Evolutionary conservation across 2,888 invertebrate species (phyloP).

Genomic region (Phortica magna): DNA sequence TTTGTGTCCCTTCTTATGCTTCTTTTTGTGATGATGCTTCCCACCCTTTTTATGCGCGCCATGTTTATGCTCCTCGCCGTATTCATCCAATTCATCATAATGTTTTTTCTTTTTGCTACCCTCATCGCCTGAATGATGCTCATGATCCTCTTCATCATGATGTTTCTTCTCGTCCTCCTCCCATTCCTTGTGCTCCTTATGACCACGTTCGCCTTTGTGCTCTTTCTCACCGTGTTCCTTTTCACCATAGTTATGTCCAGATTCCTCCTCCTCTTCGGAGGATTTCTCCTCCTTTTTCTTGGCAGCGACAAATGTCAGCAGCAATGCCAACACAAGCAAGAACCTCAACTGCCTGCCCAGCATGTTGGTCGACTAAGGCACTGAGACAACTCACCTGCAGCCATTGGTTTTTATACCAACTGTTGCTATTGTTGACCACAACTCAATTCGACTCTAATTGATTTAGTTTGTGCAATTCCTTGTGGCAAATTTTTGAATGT

Average conservation of each 20-base stretch:
- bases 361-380: constrained; percentile 42
- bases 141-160: constrained; percentile 88
- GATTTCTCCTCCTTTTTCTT: constrained; percentile 73
- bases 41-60: constrained; percentile 89
- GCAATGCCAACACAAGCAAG: constrained; percentile 65
- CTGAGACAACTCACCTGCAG: background rate
- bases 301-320: constrained; percentile 62
- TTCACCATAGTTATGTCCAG: constrained; percentile 71
- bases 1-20: constrained; percentile 91
- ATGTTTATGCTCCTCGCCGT: constrained; percentile 87
- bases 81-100: constrained; percentile 86
- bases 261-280: constrained; percentile 75
- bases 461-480: background rate
- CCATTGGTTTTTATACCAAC: constrained; percentile 55
- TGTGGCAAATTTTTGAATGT: background rate
- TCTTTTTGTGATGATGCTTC: constrained; percentile 89
- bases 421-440: constrained; percentile 7
- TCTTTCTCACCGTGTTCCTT: constrained; percentile 79
- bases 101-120: constrained; percentile 90
- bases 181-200: constrained; percentile 87
- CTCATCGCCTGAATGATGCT: constrained; percentile 87
- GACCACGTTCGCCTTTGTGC: constrained; percentile 88
- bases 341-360: constrained; percentile 67
- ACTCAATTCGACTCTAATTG: background rate
- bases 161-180: constrained; percentile 88